Evolutionary conservation across 23 tunicate genomes (phyloP).

Genomic region (Clavelina lepadiformis): DNA sequence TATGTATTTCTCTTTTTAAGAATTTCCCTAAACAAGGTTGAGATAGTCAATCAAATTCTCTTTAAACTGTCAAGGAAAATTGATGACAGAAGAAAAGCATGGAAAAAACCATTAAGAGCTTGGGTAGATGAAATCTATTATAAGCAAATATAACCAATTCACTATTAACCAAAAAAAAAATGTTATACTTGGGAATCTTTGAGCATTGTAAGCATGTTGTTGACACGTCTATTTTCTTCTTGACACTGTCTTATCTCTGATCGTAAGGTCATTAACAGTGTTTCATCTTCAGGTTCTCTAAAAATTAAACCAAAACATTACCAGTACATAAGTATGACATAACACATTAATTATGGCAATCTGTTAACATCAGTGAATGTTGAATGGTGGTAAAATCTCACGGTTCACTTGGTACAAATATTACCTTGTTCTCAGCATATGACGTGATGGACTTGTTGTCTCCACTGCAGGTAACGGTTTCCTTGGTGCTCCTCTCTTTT

Average conservation of each 20-base stretch:
- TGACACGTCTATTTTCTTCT: not conserved
- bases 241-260: slow-evolving; percentile 6
- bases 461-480: slow-evolving; percentile 6
- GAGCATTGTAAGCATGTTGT: slow-evolving; percentile 16
- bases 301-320: not conserved
- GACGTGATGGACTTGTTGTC: not conserved
- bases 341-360: not conserved
- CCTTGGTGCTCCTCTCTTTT: slow-evolving; percentile 11
- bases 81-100: no score
- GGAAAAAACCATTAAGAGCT: no score
- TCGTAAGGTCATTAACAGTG: not conserved
- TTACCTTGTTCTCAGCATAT: not conserved
- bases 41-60: no score
- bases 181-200: slow-evolving; percentile 14
- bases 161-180: no score
- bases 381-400: not conserved
- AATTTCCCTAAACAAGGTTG: no score
- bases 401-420: not conserved
- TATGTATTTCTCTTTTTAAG: no score
- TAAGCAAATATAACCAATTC: not conserved
- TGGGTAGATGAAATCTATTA: no score
- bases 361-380: not conserved
- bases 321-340: no score
- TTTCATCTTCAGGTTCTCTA: not conserved
- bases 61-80: no score